Percentiles rank a stretch among this genome's conserved stretches.
Conservation (phyloP, 2,888 invertebrate species). For the Seira musarum region DNA sequence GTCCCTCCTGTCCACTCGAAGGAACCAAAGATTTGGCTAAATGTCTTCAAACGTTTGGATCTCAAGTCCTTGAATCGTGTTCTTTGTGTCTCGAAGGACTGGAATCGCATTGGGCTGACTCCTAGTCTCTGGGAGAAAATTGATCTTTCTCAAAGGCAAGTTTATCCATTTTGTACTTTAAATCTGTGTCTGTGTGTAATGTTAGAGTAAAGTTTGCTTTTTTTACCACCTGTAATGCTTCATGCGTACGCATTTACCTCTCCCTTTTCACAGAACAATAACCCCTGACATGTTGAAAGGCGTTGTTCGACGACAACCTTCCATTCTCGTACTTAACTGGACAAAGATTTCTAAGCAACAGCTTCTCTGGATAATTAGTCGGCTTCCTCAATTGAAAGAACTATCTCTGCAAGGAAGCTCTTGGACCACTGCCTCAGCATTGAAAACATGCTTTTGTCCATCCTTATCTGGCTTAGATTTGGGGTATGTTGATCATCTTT, state of each 20-base stretch:
- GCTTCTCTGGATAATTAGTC: conserved; percentile 91
- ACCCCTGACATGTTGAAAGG: conserved; percentile 84
- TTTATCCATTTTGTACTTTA: too few species aligned
- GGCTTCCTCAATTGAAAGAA: conserved; percentile 86
- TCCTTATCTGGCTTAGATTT: conserved; percentile 85
- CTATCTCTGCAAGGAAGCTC: conserved; percentile 83
- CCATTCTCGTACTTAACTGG: conserved; percentile 88
- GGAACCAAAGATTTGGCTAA: conserved; percentile 71
- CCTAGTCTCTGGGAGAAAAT: conserved; percentile 88
- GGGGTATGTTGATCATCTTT: conserved; percentile 88
- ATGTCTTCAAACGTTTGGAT: conserved; percentile 73
- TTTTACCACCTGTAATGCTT: too few species aligned
- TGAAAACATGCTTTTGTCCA: conserved; percentile 87
- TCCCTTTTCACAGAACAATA: conserved; percentile 80
- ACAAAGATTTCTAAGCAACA: conserved; percentile 90
- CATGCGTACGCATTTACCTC: too few species aligned
- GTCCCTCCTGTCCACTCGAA: conserved; percentile 28
- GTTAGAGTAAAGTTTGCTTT: too few species aligned
- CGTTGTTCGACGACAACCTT: conserved; percentile 91
- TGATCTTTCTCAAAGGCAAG: conserved; percentile 78
- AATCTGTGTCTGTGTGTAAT: too few species aligned
- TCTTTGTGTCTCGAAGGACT: conserved; percentile 86
- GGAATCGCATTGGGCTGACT: conserved; percentile 89
- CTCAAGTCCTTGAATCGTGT: conserved; percentile 76
- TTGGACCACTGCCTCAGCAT: conserved; percentile 84